These are phyloP conservation scores for Chelidonichthys spinosus DNA, from an alignment of 2,797 vertebrate species.

Conservation along the genomic window DNA sequence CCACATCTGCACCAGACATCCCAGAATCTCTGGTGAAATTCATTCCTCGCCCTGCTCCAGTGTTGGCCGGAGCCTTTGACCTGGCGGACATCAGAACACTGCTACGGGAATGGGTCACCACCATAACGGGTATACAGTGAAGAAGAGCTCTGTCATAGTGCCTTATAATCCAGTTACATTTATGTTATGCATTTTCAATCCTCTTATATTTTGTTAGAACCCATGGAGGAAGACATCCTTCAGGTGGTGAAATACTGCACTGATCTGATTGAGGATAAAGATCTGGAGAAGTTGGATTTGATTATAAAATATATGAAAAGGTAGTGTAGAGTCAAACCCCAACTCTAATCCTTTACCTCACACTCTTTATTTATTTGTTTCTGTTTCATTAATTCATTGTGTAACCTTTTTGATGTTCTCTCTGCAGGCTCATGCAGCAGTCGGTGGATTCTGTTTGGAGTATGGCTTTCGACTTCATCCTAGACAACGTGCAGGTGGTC, in stretches of 20 bases:
- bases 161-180: background rate
- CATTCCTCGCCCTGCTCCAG: slow-evolving; percentile 83
- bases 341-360: background rate
- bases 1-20: slow-evolving; percentile 78
- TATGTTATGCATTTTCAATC: background rate
- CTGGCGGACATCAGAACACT: slow-evolving; percentile 91
- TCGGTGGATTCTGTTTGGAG: slow-evolving; percentile 98
- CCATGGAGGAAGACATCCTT: slow-evolving; percentile 99
- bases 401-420: background rate
- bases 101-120: slow-evolving; percentile 96
- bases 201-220: slow-evolving; percentile 83
- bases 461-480: slow-evolving; percentile 99
- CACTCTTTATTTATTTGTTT: background rate
- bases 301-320: slow-evolving; percentile 99
- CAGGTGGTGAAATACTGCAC: slow-evolving; percentile 99
- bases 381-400: background rate
- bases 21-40: slow-evolving; percentile 66
- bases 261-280: slow-evolving; percentile 97
- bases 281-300: slow-evolving; percentile 95
- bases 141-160: background rate
- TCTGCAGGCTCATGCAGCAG: slow-evolving; percentile 94
- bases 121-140: slow-evolving; percentile 82
- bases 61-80: slow-evolving; percentile 93
- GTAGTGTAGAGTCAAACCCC: slow-evolving; percentile 33
- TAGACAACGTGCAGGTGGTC: slow-evolving; percentile 98